Evolutionary conservation across 2,797 vertebrate species (phyloP).

Genomic region (Petrocephalus sullivani): DNA sequence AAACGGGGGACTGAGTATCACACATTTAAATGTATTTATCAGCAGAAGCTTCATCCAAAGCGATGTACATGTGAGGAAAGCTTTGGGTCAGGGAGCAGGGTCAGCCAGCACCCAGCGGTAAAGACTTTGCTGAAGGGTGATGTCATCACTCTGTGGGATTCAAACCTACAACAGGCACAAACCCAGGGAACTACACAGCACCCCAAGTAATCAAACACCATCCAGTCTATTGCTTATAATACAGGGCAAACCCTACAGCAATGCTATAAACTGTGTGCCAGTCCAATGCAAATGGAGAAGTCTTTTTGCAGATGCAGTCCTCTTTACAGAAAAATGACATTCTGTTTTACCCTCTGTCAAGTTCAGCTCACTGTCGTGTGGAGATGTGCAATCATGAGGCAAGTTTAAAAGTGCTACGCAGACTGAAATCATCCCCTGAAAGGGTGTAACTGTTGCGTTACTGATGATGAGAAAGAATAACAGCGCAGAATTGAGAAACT

Average conservation of each 20-base stretch:
- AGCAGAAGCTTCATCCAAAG: not conserved
- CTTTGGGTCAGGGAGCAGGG: not conserved
- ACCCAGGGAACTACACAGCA: not conserved
- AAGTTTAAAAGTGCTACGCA: not conserved
- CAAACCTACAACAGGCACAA: not conserved
- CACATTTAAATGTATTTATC: not conserved
- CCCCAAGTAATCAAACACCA: not conserved
- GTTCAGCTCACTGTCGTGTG: not conserved
- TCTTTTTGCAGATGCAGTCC: not conserved
- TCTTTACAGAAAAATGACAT: not conserved
- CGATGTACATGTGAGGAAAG: not conserved
- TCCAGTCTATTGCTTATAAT: not conserved
- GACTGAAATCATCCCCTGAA: not conserved
- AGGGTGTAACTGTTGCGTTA: not conserved
- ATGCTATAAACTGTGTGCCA: not conserved
- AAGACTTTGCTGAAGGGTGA: not conserved
- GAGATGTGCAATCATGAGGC: not conserved
- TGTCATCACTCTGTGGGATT: not conserved
- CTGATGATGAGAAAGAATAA: not conserved
- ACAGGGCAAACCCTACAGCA: not conserved
- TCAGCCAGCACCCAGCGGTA: not conserved
- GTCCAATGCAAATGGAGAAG: conserved; percentile 19
- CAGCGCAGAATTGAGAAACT: not conserved
- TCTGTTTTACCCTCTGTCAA: not conserved
- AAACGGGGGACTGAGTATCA: not conserved